These are phyloP conservation scores for Diarsia brunnea DNA, from an alignment of 2,888 invertebrate species.

Conservation along the genomic window DNA sequence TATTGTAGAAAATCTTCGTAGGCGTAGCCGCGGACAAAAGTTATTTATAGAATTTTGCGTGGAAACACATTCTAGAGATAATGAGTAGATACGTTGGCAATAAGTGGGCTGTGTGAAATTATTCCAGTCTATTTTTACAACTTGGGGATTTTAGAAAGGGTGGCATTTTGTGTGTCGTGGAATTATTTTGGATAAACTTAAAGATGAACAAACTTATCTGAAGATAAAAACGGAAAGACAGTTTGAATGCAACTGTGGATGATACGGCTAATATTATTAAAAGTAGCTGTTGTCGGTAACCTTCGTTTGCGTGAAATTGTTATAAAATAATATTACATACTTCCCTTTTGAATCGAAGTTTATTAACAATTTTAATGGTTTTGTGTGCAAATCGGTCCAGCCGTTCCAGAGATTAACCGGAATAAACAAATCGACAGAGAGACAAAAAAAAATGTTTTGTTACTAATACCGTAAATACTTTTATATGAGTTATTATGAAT, in stretches of 20 bases:
- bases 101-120: background rate
- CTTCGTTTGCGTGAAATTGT: too few relatives aligned
- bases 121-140: slow-evolving; percentile 9
- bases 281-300: background rate
- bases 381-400: too few relatives aligned
- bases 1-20: too few relatives aligned
- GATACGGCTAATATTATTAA: background rate
- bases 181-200: background rate
- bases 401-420: too few relatives aligned
- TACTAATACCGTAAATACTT: too few relatives aligned
- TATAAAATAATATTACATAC: too few relatives aligned
- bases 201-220: background rate
- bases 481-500: too few relatives aligned
- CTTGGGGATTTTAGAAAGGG: background rate
- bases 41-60: background rate
- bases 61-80: background rate
- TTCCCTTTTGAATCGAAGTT: too few relatives aligned
- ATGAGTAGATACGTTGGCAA: slow-evolving; percentile 4
- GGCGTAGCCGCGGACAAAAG: too few relatives aligned
- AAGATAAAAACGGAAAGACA: background rate
- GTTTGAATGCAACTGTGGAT: background rate
- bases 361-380: too few relatives aligned
- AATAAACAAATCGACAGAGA: too few relatives aligned
- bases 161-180: background rate
- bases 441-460: too few relatives aligned